These are phyloP conservation scores for Hypercompe scribonia DNA, from an alignment of 2,888 invertebrate species.

Conservation along the genomic window DNA sequence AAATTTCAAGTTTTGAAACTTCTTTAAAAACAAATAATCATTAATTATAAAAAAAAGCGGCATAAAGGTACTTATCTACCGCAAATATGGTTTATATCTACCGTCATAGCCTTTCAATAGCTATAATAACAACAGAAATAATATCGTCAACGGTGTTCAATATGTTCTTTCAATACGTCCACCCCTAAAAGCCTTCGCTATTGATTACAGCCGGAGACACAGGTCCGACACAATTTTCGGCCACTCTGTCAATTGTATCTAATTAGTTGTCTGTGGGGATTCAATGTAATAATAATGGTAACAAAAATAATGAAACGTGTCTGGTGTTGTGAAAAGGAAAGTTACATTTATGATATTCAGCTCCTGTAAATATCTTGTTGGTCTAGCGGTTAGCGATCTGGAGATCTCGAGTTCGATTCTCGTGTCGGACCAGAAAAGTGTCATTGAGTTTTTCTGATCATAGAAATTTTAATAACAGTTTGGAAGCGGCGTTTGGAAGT, in stretches of 20 bases:
- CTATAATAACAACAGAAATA: slow-evolving; percentile 37
- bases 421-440: too few species aligned
- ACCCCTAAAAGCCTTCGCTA: slow-evolving; percentile 50
- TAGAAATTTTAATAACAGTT: too few species aligned
- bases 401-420: too few species aligned
- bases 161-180: slow-evolving; percentile 36
- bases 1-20: too few species aligned
- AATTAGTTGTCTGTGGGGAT: slow-evolving; percentile 59
- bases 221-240: slow-evolving; percentile 58
- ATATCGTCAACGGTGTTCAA: slow-evolving; percentile 43
- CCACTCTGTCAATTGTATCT: slow-evolving; percentile 61
- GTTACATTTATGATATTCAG: too few species aligned
- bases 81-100: slow-evolving; percentile 2
- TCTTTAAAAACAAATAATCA: too few species aligned
- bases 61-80: neutral
- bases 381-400: too few species aligned
- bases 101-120: slow-evolving; percentile 17
- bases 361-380: too few species aligned
- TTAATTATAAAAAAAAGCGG: neutral
- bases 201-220: slow-evolving; percentile 54
- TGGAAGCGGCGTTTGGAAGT: too few species aligned
- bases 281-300: slow-evolving; percentile 43
- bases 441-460: too few species aligned
- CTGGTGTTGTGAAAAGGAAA: neutral
- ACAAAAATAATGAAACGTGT: slow-evolving; percentile 36